Percentiles rank a stretch among this genome's conserved stretches.
These are phyloP conservation scores for Paramormyrops kingsleyae DNA, from an alignment of 2,113 vertebrate species.

Conservation along the genomic window DNA sequence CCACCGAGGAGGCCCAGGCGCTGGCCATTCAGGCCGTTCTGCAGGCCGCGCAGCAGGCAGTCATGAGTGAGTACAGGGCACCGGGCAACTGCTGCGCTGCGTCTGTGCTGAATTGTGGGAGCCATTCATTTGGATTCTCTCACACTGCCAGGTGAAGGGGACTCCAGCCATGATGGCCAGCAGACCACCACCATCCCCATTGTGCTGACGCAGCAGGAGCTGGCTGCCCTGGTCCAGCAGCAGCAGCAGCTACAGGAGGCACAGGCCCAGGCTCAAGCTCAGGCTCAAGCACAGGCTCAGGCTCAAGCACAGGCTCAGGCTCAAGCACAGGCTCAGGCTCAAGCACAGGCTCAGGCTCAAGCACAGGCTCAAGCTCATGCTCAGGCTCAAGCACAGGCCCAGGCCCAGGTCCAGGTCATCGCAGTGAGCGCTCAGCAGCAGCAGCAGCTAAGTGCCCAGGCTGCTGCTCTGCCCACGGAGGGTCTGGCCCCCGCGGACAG, in stretches of 20 bases:
- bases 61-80: slow-evolving; percentile 56
- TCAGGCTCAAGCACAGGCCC: slow-evolving; percentile 52
- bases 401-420: slow-evolving; percentile 52
- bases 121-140: neutral
- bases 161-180: slow-evolving; percentile 54
- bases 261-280: slow-evolving; percentile 48
- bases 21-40: slow-evolving; percentile 74
- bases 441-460: slow-evolving; percentile 20
- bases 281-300: slow-evolving; percentile 54
- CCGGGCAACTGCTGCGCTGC: neutral
- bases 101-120: neutral
- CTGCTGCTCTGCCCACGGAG: slow-evolving; percentile 55
- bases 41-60: slow-evolving; percentile 69
- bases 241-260: slow-evolving; percentile 69
- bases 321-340: slow-evolving; percentile 48
- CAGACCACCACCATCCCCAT: slow-evolving; percentile 63
- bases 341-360: slow-evolving; percentile 49
- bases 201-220: slow-evolving; percentile 67
- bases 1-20: slow-evolving; percentile 69
- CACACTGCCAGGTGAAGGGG: slow-evolving; percentile 50
- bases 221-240: slow-evolving; percentile 68
- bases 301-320: slow-evolving; percentile 45
- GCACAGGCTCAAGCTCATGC: slow-evolving; percentile 50
- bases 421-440: slow-evolving; percentile 22
- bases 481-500: slow-evolving; percentile 71